Conservation (phyloP, 2,113 vertebrate species). For the Pao palembangensis region DNA sequence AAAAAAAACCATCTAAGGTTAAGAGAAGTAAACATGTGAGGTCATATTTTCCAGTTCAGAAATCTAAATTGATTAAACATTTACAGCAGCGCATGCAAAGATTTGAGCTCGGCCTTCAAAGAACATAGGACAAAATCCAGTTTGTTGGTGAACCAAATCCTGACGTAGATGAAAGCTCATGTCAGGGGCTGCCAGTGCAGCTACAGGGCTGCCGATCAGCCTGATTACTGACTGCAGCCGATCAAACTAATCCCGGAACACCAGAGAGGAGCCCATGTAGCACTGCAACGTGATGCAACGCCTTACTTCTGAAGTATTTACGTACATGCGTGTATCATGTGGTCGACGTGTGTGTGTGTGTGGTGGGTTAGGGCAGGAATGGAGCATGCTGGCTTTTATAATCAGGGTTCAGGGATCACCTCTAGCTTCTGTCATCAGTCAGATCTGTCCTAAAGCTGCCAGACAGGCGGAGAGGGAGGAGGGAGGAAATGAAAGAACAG, state of each 20-base stretch:
- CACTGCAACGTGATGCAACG: neutral
- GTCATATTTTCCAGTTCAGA: conserved; percentile 40
- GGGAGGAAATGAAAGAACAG: conserved; percentile 17
- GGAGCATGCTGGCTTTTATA: conserved; percentile 31
- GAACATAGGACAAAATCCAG: conserved; percentile 37
- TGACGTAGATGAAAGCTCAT: conserved; percentile 54
- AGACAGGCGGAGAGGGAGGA: conserved; percentile 10
- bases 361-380: neutral
- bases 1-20: conserved; percentile 11
- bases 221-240: conserved; percentile 60
- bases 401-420: conserved; percentile 49
- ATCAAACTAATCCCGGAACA: conserved; percentile 64
- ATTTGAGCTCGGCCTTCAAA: conserved; percentile 25
- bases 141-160: conserved; percentile 63
- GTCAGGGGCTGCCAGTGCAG: conserved; percentile 49
- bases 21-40: conserved; percentile 38
- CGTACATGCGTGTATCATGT: neutral
- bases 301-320: too few relatives aligned
- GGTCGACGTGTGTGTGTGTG: neutral
- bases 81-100: neutral
- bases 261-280: conserved; percentile 21
- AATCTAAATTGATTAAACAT: conserved; percentile 31
- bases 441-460: conserved; percentile 41
- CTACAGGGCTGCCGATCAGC: conserved; percentile 59
- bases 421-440: conserved; percentile 60